A percentile compares a stretch with the other conserved stretches of the same genome.
These are phyloP conservation scores for Oopsacas minuta DNA, from an alignment of 37 sponge, comb jelly and placozoan genomes.

Conservation along the genomic window DNA sequence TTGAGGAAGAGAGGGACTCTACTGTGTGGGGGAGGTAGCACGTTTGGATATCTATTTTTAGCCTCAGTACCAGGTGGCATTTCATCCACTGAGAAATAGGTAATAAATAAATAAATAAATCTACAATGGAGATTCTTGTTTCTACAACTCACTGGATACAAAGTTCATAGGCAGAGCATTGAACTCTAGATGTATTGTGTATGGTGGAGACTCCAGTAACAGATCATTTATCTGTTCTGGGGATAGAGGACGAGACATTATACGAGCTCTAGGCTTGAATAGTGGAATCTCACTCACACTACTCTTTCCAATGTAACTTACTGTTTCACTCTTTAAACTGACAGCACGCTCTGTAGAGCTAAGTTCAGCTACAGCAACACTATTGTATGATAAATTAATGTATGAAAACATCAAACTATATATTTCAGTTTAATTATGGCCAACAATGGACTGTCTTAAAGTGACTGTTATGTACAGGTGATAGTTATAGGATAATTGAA, in stretches of 20 bases:
- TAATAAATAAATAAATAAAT: background rate
- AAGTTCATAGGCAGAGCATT: background rate
- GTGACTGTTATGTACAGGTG: background rate
- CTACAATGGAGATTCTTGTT: background rate
- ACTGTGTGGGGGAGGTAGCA: constrained; percentile 35
- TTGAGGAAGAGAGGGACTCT: constrained; percentile 68
- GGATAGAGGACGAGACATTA: background rate
- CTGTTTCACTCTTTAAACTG: background rate
- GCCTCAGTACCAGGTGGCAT: constrained; percentile 1
- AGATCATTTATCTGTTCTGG: background rate
- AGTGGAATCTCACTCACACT: constrained; percentile 1
- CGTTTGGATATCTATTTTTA: background rate
- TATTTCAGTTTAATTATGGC: no score
- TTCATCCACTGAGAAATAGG: background rate
- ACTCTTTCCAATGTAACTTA: background rate
- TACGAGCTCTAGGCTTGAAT: background rate
- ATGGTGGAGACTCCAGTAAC: background rate
- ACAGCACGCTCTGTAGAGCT: background rate
- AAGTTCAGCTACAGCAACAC: no score
- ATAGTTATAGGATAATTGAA: no score
- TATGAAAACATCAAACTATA: no score
- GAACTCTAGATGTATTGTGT: constrained; percentile 10
- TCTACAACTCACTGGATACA: background rate
- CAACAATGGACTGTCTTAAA: background rate
- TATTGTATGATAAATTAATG: no score